Evolutionary conservation across 2,888 invertebrate species (phyloP).

Genomic region (Sphaerophoria rueppellii): DNA sequence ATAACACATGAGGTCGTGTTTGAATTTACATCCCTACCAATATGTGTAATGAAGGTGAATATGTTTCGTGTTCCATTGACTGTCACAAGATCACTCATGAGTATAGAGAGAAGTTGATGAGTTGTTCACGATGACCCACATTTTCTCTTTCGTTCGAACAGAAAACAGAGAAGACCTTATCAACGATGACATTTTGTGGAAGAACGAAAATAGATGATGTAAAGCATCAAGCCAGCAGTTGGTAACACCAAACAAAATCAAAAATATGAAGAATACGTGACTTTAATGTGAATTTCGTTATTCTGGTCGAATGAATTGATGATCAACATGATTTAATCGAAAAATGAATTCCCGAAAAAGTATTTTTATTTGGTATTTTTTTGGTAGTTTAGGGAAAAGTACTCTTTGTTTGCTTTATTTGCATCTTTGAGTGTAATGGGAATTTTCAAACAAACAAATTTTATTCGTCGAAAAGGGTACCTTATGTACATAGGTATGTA

Average conservation of each 20-base stretch:
- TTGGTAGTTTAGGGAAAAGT: too few species aligned
- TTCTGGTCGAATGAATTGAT: slow-evolving; percentile 20
- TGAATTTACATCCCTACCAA: neutral
- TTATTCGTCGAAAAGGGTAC: too few species aligned
- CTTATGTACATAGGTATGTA: too few species aligned
- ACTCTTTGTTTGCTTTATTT: too few species aligned
- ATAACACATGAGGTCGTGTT: slow-evolving; percentile 2
- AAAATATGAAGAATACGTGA: slow-evolving; percentile 68
- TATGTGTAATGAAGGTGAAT: neutral
- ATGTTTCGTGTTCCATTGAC: slow-evolving; percentile 55
- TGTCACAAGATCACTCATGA: slow-evolving; percentile 64
- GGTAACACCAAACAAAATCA: slow-evolving; percentile 40
- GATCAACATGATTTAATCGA: neutral
- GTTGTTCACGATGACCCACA: slow-evolving; percentile 68
- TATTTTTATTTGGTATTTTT: too few species aligned
- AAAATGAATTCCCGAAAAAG: too few species aligned
- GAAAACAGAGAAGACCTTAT: slow-evolving; percentile 41
- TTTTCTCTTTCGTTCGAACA: slow-evolving; percentile 29
- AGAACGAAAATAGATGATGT: slow-evolving; percentile 33
- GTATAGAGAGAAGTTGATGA: slow-evolving; percentile 47
- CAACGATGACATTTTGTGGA: slow-evolving; percentile 56
- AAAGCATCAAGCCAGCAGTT: slow-evolving; percentile 7
- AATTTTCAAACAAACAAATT: too few species aligned
- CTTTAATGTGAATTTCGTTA: slow-evolving; percentile 54
- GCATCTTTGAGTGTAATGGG: too few species aligned